A percentile compares a stretch with the other conserved stretches of the same genome.
These are phyloP conservation scores for Mallotus villosus DNA, from an alignment of 2,797 vertebrate genomes.

Conservation along the genomic window DNA sequence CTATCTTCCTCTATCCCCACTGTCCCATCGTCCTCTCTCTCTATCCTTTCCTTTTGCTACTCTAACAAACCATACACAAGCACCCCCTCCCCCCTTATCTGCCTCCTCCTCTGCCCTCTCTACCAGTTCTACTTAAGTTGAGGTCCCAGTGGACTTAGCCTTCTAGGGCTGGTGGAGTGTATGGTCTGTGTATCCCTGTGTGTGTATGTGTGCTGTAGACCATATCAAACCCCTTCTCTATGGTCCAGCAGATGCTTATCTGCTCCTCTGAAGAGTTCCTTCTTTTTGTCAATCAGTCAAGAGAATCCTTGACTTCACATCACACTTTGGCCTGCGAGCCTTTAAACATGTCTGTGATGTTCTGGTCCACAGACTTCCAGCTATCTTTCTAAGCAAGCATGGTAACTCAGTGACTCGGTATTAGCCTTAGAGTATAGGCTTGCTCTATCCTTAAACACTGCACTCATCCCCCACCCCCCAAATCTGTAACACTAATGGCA, in stretches of 20 bases:
- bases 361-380: no score
- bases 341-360: no score
- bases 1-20: not conserved
- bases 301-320: no score
- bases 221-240: no score
- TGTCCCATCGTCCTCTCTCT: not conserved
- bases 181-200: not conserved
- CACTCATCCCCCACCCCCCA: not conserved
- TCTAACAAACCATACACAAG: not conserved
- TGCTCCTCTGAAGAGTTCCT: no score
- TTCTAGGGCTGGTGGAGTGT: not conserved
- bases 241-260: no score
- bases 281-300: no score
- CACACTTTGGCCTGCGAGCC: no score
- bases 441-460: no score
- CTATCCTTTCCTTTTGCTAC: not conserved
- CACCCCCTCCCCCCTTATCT: not conserved
- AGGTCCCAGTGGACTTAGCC: not conserved
- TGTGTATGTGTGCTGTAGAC: no score
- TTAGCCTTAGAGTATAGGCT: not conserved
- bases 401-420: not conserved
- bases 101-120: not conserved
- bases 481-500: constrained; percentile 14
- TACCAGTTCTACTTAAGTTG: not conserved
- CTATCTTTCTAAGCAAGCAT: no score